Conservation (phyloP, 2,113 vertebrate species). For the Labeo catla region DNA sequence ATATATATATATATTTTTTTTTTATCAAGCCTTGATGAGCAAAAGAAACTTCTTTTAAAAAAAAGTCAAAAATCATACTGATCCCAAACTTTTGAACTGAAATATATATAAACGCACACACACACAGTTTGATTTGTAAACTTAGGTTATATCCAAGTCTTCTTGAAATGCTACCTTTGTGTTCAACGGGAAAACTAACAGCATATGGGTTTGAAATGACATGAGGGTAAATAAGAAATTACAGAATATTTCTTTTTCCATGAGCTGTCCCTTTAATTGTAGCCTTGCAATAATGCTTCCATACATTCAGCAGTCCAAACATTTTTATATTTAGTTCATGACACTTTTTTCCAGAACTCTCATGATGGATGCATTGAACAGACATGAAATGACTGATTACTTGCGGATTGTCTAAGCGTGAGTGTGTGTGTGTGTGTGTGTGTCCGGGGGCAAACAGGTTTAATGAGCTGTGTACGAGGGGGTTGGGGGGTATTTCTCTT, state of each 20-base stretch:
- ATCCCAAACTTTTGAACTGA: no score
- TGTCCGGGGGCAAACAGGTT: slow-evolving; percentile 51
- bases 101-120: no score
- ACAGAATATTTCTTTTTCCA: background rate
- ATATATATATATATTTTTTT: no score
- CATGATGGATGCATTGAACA: slow-evolving; percentile 1
- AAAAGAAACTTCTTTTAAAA: no score
- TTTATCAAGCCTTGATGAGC: no score
- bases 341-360: background rate
- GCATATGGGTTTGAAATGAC: background rate
- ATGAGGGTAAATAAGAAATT: background rate
- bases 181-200: background rate
- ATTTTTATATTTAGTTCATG: background rate
- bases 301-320: background rate
- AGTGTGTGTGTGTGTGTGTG: slow-evolving; percentile 24
- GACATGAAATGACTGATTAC: slow-evolving; percentile 25
- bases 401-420: background rate
- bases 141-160: no score
- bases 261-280: background rate
- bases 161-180: background rate
- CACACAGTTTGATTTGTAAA: no score
- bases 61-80: no score
- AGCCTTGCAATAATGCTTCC: background rate
- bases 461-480: slow-evolving; percentile 58
- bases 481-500: slow-evolving; percentile 55